Percentiles rank a stretch among this genome's conserved stretches.
Conservation (phyloP, 2,113 vertebrate genomes). For the Megaceryle maxima region DNA sequence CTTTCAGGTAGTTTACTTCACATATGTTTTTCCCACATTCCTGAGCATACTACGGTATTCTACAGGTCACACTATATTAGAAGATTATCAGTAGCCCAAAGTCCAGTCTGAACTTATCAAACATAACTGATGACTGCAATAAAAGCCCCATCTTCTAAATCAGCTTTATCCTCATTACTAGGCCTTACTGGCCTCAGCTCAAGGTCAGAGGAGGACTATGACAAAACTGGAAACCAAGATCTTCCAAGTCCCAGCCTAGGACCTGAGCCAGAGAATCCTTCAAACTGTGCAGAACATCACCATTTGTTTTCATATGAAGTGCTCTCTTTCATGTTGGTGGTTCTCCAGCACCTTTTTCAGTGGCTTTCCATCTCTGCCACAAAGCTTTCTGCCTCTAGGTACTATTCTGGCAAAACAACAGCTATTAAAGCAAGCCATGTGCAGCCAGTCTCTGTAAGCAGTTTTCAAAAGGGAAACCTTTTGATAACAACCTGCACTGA, state of each 20-base stretch:
- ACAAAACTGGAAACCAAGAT: conserved; percentile 1
- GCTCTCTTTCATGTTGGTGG: background rate
- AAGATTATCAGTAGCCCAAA: background rate
- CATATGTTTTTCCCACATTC: background rate
- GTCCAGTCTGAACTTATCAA: background rate
- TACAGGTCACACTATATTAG: background rate
- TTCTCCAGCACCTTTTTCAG: background rate
- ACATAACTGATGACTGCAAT: background rate
- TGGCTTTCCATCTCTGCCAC: conserved; percentile 26
- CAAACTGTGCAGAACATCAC: background rate
- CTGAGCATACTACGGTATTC: background rate
- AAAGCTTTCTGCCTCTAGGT: background rate
- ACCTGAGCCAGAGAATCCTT: background rate
- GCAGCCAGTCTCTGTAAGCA: background rate
- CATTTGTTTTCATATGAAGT: conserved; percentile 25
- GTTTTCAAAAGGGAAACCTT: background rate
- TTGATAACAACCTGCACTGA: background rate
- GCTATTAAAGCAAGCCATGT: background rate
- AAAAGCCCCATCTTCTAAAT: background rate
- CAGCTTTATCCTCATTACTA: background rate
- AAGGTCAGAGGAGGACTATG: conserved; percentile 16
- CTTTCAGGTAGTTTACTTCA: background rate
- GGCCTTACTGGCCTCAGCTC: background rate
- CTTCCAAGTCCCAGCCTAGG: background rate
- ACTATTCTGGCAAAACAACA: background rate